Evolutionary conservation across 2,888 invertebrate genomes (phyloP), one percentile per base, ranked within the genome.

Genomic region (Mythimna ferrago): DNA sequence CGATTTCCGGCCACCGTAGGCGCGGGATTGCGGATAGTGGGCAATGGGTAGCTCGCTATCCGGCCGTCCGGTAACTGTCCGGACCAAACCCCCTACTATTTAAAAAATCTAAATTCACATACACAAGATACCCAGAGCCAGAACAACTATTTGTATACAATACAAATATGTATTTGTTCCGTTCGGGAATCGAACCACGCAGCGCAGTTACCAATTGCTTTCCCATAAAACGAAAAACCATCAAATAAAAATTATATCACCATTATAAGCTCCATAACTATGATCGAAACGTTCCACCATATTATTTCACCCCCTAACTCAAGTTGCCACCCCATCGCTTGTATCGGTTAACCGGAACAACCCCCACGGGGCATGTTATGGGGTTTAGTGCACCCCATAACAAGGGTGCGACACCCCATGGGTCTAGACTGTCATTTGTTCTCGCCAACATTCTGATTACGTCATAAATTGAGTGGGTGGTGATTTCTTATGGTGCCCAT

Each of bases 301-400:
- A 78, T 77, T 74, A 77, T 81, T 66, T 54, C 41, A 69, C 60
- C 75, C 79, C 76, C 77, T 74, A 54, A 75, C 76, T 71, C 66
- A 35, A 76, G 68, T 77, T 73, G 32, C 76, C 85, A 76, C 78
- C 86, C 87, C 75, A 60, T 71, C 58, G 66, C 81, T 81, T 85
- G 87, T 86, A 82, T 73, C 84, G 87, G 82, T 87, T 84, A 71
- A 82, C 82, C 78, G 79, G 75, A 86, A 86, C 86, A 87, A 78
- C 78, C 75, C 86, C 86, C 86, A 21, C 21, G 86, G 87, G 86
- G 38, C 66, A 73, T 80, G 77, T 87, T 85, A 82, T 54, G 77
- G 73, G 81, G 71, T 73, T 77, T 81, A 81, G 74, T 60, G 63
- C 70, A 62, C 73, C 73, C 68, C 58, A 69, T 71, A 83, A 78